Evolutionary conservation across 1,140 invertebrate species (phyloP), one percentile per base, ranked within the genome.

Genomic region (Carposina sasakii): DNA sequence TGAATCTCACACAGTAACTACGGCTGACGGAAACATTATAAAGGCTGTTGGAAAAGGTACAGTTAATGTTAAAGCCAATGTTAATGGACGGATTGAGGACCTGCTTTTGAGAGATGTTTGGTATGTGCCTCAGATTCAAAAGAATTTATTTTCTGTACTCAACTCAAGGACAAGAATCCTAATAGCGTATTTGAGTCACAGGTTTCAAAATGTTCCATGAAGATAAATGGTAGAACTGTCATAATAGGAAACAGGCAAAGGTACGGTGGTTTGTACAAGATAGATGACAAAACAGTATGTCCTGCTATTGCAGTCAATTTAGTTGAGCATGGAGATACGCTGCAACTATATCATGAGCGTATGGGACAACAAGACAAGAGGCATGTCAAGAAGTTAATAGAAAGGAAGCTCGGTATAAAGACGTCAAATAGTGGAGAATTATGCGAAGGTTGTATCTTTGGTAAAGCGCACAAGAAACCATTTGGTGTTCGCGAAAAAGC

Each of bases 81-180:
- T 47, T 13, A 10, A 17, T 30, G 23, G 28, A 1, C 30, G 13
- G 16, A 15, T 3, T 19, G 22, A 45, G 20, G 12, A 1, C 6
- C 17, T 45, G 2, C 12, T 10, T 6, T 22, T 51, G 4, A 36
- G 15, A 12, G 48, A 51, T 34, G 48, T 51, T 9, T 51, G 48
- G 48, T 31, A 26, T 28, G 47, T 58, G 8, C 55, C 55, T 8
- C 8, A 15, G 20, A 31, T 58, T 2, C 48, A 3, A 17, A 58
- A 40, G 13, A 58, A 54, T 34, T 31, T 58, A 6, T 58, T 58
- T 33, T 58, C 55, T 4, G 41, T 53, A 10, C 45, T 54, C 2
- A 19, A 31, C 2, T 21, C 52, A 23, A 58, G 17, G 55, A 54
- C 17, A 40, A 43, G 10, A 17, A 3, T 2, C 16, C 15, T 8